Conservation (phyloP, 1,140 invertebrate species). For the Sminthurides bifidus region DNA sequence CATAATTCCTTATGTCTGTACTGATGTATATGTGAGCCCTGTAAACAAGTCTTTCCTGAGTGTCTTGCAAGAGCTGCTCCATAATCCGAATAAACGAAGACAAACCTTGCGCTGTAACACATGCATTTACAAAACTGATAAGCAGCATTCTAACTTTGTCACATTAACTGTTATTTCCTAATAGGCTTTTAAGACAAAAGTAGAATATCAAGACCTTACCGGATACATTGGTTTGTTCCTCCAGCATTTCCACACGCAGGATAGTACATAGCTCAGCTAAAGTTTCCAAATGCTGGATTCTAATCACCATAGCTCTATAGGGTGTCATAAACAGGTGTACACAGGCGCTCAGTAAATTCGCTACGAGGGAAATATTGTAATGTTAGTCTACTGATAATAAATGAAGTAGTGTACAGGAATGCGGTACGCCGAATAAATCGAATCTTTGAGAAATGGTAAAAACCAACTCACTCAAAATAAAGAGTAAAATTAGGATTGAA, state of each 20-base stretch:
- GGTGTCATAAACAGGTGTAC: constrained; percentile 80
- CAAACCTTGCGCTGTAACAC: constrained; percentile 45
- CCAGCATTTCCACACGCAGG: constrained; percentile 81
- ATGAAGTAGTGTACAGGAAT: neutral
- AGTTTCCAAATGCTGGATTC: constrained; percentile 95
- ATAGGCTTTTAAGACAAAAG: neutral
- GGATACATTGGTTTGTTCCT: constrained; percentile 81
- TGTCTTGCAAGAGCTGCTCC: constrained; percentile 82
- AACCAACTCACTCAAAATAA: constrained; percentile 25
- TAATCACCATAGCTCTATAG: constrained; percentile 90
- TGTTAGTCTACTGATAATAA: neutral
- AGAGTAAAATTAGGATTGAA: constrained; percentile 50
- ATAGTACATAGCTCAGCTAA: constrained; percentile 92
- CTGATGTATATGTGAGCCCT: constrained; percentile 86
- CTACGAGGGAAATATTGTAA: constrained; percentile 17
- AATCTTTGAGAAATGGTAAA: neutral
- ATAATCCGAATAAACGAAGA: constrained; percentile 71
- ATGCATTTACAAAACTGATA: neutral
- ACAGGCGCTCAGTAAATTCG: constrained; percentile 66
- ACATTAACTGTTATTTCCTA: neutral
- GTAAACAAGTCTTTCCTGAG: constrained; percentile 92
- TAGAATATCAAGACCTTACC: constrained; percentile 42
- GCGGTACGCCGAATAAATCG: neutral
- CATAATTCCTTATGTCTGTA: constrained; percentile 77
- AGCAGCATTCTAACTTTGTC: neutral